A percentile compares a stretch with the other conserved stretches of the same genome.
phyloP scores from a whole-genome alignment of 1,140 invertebrate genomes.

The Drepana arcuata region DNA sequence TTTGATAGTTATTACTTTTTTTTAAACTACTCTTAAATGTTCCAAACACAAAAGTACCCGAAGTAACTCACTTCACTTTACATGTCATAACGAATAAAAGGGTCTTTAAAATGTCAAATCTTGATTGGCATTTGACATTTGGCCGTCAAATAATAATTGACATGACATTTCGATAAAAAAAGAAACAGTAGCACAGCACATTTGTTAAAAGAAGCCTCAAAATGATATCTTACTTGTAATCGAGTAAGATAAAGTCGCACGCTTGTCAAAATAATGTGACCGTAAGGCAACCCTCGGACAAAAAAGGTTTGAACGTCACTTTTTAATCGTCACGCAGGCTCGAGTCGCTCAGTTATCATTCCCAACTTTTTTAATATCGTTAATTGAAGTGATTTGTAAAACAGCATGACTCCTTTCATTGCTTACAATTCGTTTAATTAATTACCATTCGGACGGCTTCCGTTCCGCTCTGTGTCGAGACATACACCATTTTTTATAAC shows the following conservation, averaged over 20 bases:
- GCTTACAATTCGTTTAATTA: constrained; percentile 69
- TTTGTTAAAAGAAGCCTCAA: no score
- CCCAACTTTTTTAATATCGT: constrained; percentile 67
- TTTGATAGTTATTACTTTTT: no score
- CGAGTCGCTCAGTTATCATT: constrained; percentile 38
- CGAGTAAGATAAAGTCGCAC: constrained; percentile 45
- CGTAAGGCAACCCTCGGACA: constrained; percentile 21
- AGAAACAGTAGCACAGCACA: no score
- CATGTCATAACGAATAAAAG: no score
- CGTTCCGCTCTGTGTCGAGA: constrained; percentile 42
- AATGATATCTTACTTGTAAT: no score
- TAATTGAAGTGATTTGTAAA: constrained; percentile 72
- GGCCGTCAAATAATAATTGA: no score
- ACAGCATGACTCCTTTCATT: constrained; percentile 71
- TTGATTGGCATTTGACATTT: no score
- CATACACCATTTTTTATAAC: constrained; percentile 48
- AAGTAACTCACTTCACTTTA: no score
- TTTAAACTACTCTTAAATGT: no score
- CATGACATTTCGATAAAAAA: no score
- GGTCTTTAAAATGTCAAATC: no score
- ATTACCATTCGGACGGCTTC: constrained; percentile 66
- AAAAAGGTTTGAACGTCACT: constrained; percentile 23
- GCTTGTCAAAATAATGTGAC: constrained; percentile 32
- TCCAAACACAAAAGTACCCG: no score
- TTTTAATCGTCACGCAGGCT: constrained; percentile 37